Conservation (phyloP, 2,888 invertebrate genomes). For the Lithophane semibrunnea region DNA sequence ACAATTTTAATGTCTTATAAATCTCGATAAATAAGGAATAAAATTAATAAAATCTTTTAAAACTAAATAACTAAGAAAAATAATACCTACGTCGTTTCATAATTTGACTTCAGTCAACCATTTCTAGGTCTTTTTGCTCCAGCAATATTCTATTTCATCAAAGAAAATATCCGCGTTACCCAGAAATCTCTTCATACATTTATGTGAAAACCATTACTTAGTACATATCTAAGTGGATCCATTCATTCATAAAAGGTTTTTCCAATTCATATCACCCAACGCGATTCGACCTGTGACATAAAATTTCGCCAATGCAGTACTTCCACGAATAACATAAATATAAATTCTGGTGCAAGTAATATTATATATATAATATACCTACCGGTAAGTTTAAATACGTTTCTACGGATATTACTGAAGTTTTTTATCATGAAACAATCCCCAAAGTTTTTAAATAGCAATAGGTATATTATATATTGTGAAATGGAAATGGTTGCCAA, state of each 20-base stretch:
- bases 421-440: slow-evolving; percentile 21
- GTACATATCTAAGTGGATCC: slow-evolving; percentile 61
- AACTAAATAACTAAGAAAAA: not conserved
- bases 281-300: slow-evolving; percentile 45
- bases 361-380: not conserved
- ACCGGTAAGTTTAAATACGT: not conserved
- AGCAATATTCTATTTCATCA: slow-evolving; percentile 41
- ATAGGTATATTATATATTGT: not conserved
- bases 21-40: not conserved
- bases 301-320: slow-evolving; percentile 43
- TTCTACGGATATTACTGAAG: slow-evolving; percentile 3
- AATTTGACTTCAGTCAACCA: slow-evolving; percentile 18
- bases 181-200: slow-evolving; percentile 50
- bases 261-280: slow-evolving; percentile 63
- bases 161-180: slow-evolving; percentile 47
- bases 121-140: not conserved
- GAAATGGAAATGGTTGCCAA: slow-evolving; percentile 30
- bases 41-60: not conserved
- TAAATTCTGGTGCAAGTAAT: not conserved
- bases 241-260: slow-evolving; percentile 65
- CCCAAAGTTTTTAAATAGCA: slow-evolving; percentile 15
- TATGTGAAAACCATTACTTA: slow-evolving; percentile 52
- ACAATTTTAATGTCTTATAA: not conserved
- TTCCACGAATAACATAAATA: slow-evolving; percentile 17
- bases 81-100: not conserved